A percentile compares a stretch with the other conserved stretches of the same genome.
Evolutionary conservation across 2,797 vertebrate species (phyloP).

Genomic region (Melopsittacus undulatus): DNA sequence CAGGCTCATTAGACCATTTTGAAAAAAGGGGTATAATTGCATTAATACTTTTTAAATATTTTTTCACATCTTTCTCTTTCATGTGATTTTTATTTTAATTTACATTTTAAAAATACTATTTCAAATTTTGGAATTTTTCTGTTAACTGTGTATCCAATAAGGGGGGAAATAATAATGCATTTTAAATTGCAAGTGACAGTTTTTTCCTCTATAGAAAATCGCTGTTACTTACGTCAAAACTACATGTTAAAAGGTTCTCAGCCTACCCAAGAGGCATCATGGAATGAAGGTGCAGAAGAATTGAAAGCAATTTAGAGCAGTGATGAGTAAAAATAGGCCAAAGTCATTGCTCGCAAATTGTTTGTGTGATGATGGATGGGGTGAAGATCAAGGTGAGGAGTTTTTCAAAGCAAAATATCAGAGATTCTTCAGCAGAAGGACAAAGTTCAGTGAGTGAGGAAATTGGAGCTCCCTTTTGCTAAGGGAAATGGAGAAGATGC

Average conservation of each 20-base stretch:
- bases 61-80: neutral
- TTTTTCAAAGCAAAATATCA: neutral
- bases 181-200: neutral
- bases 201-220: neutral
- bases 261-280: neutral
- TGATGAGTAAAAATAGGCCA: neutral
- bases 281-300: neutral
- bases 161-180: neutral
- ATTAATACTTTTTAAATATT: neutral
- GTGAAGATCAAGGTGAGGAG: neutral
- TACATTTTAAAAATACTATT: neutral
- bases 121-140: neutral
- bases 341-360: neutral
- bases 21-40: neutral
- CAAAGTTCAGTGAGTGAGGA: conserved; percentile 8
- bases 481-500: neutral
- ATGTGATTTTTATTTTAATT: neutral
- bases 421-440: neutral
- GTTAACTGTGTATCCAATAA: neutral
- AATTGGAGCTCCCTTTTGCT: neutral
- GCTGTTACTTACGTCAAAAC: neutral
- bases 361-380: neutral
- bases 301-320: neutral
- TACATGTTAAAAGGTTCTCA: neutral
- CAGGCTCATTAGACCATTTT: neutral